phyloP scores from a whole-genome alignment of 2,113 vertebrate genomes.

The Rostratula benghalensis region DNA sequence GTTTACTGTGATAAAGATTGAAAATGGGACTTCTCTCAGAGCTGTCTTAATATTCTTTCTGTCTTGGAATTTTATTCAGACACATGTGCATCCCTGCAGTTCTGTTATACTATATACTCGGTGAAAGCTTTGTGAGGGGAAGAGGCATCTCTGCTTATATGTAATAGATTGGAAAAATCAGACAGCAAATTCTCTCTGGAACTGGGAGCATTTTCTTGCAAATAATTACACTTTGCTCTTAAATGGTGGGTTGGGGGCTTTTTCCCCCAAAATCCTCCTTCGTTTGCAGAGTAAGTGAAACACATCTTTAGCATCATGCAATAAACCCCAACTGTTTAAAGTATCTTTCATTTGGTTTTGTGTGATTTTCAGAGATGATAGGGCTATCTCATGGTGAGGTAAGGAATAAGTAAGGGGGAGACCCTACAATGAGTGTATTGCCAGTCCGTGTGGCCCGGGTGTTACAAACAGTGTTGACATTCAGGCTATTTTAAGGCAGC shows the following conservation, averaged over 20 bases:
- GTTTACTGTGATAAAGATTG: background rate
- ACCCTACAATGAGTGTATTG: background rate
- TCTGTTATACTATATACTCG: background rate
- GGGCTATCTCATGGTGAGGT: background rate
- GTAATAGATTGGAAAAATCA: background rate
- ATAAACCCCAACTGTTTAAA: background rate
- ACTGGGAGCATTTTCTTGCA: background rate
- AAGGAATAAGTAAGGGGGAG: background rate
- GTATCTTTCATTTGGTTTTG: background rate
- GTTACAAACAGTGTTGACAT: background rate
- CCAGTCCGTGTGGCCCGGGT: background rate
- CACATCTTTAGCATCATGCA: background rate
- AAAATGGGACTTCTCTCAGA: background rate
- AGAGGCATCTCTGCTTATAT: background rate
- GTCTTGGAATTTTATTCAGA: background rate
- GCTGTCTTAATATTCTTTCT: background rate
- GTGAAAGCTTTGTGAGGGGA: background rate
- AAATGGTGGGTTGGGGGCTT: background rate
- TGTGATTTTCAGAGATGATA: background rate
- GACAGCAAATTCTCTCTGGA: background rate
- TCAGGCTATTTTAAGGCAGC: background rate
- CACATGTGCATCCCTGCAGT: background rate
- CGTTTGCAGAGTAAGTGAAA: background rate
- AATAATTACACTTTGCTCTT: background rate
- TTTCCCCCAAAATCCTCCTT: background rate